Conservation (phyloP, 2,888 invertebrate species). For the Trissoscelio sp. region DNA sequence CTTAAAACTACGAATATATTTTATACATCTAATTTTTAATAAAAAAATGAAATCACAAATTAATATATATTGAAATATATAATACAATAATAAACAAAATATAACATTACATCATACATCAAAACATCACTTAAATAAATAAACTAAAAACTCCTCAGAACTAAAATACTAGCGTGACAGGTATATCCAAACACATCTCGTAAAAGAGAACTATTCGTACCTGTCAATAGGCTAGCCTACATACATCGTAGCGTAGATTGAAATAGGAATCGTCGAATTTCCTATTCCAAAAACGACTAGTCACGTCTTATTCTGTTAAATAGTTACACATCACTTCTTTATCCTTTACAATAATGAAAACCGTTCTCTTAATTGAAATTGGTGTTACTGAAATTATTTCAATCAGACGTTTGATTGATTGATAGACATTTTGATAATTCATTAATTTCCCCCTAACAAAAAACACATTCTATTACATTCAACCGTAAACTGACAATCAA, state of each 20-base stretch:
- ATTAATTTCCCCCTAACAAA: not conserved
- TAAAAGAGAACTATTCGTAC: constrained; percentile 44
- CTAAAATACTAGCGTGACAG: constrained; percentile 17
- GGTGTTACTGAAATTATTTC: constrained; percentile 47
- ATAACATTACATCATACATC: no score
- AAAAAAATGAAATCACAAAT: no score
- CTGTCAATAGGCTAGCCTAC: constrained; percentile 65
- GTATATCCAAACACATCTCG: constrained; percentile 35
- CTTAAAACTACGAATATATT: no score
- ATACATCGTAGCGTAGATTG: constrained; percentile 62
- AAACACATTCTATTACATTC: no score
- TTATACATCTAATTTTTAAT: no score
- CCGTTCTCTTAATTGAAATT: constrained; percentile 44
- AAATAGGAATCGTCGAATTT: constrained; percentile 63
- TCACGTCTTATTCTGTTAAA: constrained; percentile 50
- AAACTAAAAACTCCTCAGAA: not conserved
- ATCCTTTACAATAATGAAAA: constrained; percentile 15
- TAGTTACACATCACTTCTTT: constrained; percentile 21
- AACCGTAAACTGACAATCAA: no score
- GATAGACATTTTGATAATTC: constrained; percentile 35
- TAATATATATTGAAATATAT: no score
- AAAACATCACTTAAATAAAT: no score
- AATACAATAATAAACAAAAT: no score
- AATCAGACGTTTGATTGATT: constrained; percentile 41
- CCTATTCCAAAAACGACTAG: constrained; percentile 36